Conservation (phyloP, 2,113 vertebrate genomes). For the Notiomystis cincta region DNA sequence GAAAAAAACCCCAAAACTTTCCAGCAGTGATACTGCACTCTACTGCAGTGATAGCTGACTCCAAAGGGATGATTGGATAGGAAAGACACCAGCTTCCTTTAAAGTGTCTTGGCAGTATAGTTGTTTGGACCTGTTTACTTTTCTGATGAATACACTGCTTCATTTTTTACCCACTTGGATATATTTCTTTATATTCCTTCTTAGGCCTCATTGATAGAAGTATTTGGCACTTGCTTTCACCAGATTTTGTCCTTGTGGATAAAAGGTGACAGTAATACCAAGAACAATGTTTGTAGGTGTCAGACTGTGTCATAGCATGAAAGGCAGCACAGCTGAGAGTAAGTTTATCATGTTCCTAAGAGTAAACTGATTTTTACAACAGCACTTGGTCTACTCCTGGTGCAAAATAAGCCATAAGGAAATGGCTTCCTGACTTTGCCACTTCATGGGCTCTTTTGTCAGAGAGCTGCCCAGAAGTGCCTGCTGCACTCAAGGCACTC, state of each 20-base stretch:
- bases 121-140: neutral
- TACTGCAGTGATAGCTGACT: neutral
- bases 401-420: neutral
- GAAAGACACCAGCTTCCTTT: neutral
- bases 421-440: neutral
- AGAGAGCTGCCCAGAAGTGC: neutral
- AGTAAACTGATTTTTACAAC: neutral
- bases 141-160: neutral
- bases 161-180: neutral
- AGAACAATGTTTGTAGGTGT: neutral
- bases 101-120: neutral
- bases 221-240: neutral
- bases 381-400: neutral
- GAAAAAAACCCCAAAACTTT: neutral
- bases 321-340: neutral
- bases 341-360: neutral
- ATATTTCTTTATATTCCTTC: neutral
- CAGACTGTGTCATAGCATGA: fast-evolving
- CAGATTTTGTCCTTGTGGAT: neutral
- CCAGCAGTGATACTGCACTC: neutral
- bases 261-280: neutral
- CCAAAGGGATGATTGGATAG: neutral
- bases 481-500: neutral
- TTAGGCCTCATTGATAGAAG: neutral
- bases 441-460: neutral